Evolutionary conservation across 2,888 invertebrate species (phyloP), one percentile per base, ranked within the genome.

Genomic region (Apamea monoglypha): DNA sequence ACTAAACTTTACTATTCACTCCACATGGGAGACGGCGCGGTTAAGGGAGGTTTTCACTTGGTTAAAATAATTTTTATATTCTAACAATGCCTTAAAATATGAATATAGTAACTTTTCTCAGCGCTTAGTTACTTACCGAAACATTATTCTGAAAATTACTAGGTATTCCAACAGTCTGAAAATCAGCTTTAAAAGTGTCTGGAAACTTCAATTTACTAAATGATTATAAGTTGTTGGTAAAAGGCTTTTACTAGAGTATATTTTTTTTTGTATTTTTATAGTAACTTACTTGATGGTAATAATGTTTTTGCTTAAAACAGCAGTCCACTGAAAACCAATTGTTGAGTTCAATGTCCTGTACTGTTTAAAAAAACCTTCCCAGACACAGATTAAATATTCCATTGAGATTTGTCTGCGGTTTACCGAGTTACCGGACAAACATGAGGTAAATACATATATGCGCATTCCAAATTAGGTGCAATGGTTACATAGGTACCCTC

Each of bases 1-100:
- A 87, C 86, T 85, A 87, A 87, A 84, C 76, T 88, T 90, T 71
- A 79, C 82, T 80, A 88, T 89, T 88, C 85, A 76, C 64, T 85
- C 63, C 85, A 81, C 76, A 80, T 80, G 78, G 72, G 78, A 82
- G 77, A 79, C 67, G 64, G 75, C 50, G 66, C 71, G 59, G 74
- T 78, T 61, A 68, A 50, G 40, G n/a, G 7, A 64, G 36, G 36
- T 77, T 68, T 72, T 2, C n/a, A 67, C 74, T 87, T 63, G 56
- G 32, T 53, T 18, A 29, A 36, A 83, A 67, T 5, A 36, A 29
- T 83, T 61, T 78, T 25, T 66, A 53, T 69, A 44, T 83, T 64
- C 21, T 40, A 70, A 50, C 21, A 61, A 67, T 61, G 14, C 10
- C 18, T 18, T 44, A 25, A 59, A 76, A 50, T 68, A 56, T 82